Evolutionary conservation across 2,113 vertebrate species (phyloP), one percentile per base, ranked within the genome.

Genomic region (Microcebus jonahi): DNA sequence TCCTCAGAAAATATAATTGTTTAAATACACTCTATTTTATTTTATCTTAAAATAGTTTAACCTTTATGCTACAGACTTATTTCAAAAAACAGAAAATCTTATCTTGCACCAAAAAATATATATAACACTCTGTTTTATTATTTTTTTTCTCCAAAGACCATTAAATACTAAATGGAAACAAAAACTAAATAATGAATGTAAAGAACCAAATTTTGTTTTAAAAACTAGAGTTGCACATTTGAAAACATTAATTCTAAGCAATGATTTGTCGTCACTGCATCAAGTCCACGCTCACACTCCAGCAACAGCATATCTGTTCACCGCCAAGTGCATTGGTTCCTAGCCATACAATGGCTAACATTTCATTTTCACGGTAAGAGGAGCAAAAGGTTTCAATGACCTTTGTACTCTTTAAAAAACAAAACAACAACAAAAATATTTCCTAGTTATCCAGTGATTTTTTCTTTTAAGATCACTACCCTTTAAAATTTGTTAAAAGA

Each of bases 11-110:
- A 23, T 25, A 59, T 71, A 98, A 81, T 85, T 99, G 98, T 98
- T 99, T 99, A 99, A 99, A 99, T 98, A 98, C 99, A 99, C 99
- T 99, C 98, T 99, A 99, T 99, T 98, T 99, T 99, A 99, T 99
- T 99, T 99, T 94, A 88, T 99, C 98, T 99, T 99, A 99, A 99
- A 99, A 99, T 99, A 99, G 99, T 99, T 99, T 98, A 99, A 99
- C 99, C 99, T 99, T 99, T 99, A 99, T 99, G 99, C 99, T 99
- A 99, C 99, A 99, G 99, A 99, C 99, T 99, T 98, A 98, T 99
- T 99, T 99, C 98, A 99, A 99, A 99, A 99, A 99, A 98, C 98
- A 99, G 98, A 99, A 99, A 98, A 98, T 99, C 98, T 99, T 97
- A 98, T 99, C 98, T 99, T 98, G 99, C 99, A 99, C 98, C 98